Evolutionary conservation across 2,888 invertebrate genomes (phyloP), one percentile per base, ranked within the genome.

Genomic region (Galerucella calmariensis): DNA sequence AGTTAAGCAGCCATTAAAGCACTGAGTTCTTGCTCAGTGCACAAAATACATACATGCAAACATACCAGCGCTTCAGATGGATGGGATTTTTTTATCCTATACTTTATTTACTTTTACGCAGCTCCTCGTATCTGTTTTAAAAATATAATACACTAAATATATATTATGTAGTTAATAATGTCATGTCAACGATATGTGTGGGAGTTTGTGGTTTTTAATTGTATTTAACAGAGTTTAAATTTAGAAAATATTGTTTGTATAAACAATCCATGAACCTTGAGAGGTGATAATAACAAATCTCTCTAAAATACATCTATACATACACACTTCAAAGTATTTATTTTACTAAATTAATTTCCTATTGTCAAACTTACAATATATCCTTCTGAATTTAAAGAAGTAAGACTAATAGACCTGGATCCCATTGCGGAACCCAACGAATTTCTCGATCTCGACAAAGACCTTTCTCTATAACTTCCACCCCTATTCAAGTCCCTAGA

Each of bases 311-410:
- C 9, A 9, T 16, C 16, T n/a, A 56, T 11, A 1, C 10, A 46
- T 46, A 46, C 46, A 46, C 46, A 46, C 46, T 46, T 6, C 8
- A 46, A 11, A 1, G 8, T 46, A 10, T 46, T 46, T 46, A 4
- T 51, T 51, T 51, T 51, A 12, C 5, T n/a, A 14, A 14, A n/a
- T 12, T 51, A 51, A 51, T 12, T 14, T 46, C 46, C 11, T 8
- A 46, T 10, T 1, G 46, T 46, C 10, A 20, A 56, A 56, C 81
- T 82, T 94, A 95, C 95, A 90, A 91, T 92, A 85, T 95, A 95
- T 89, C 95, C 95, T 88, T 95, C 95, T 75, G 95, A 95, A 82
- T 93, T 92, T 77, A 93, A 89, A 14, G 93, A 93, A 66, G 90
- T 92, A 80, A 92, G 90, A 86, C 93, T 93, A 75, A 92, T 86